Evolutionary conservation across 2,113 vertebrate species (phyloP).

Genomic region (Mobula birostris): DNA sequence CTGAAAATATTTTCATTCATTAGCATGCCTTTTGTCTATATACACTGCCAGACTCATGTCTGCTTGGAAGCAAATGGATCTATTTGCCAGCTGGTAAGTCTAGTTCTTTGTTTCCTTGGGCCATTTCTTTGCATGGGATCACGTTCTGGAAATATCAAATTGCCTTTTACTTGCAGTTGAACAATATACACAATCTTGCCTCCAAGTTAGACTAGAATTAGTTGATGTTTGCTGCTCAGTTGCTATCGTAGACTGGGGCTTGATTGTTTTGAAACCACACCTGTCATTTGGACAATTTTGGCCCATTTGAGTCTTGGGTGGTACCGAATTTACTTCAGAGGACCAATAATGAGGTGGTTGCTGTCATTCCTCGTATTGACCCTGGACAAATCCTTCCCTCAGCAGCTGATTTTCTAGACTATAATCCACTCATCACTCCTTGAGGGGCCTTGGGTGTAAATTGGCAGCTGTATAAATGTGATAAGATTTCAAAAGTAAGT

Average conservation of each 20-base stretch:
- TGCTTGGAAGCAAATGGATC: constrained; percentile 57
- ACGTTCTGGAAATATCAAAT: too few species aligned
- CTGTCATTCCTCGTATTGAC: too few species aligned
- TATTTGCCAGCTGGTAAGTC: constrained; percentile 68
- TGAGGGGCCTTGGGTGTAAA: neutral
- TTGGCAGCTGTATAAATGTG: neutral
- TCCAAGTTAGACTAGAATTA: neutral
- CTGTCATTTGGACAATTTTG: neutral
- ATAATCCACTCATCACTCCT: neutral
- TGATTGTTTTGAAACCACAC: neutral
- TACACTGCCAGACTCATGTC: constrained; percentile 76
- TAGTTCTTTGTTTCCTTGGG: neutral
- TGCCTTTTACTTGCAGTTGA: neutral
- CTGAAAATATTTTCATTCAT: constrained; percentile 74
- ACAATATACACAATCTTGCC: neutral
- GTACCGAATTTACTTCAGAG: too few species aligned
- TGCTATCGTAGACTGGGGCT: neutral
- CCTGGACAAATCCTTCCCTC: too few species aligned
- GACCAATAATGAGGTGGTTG: too few species aligned
- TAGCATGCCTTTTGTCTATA: constrained; percentile 64
- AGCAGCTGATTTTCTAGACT: too few species aligned
- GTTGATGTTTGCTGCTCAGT: neutral
- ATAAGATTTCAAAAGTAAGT: neutral
- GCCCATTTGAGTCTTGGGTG: too few species aligned
- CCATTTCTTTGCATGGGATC: too few species aligned